Percentiles rank a stretch among this genome's conserved stretches.
Evolutionary conservation across 2,113 vertebrate species (phyloP).

Genomic region (Corythoichthys intestinalis): DNA sequence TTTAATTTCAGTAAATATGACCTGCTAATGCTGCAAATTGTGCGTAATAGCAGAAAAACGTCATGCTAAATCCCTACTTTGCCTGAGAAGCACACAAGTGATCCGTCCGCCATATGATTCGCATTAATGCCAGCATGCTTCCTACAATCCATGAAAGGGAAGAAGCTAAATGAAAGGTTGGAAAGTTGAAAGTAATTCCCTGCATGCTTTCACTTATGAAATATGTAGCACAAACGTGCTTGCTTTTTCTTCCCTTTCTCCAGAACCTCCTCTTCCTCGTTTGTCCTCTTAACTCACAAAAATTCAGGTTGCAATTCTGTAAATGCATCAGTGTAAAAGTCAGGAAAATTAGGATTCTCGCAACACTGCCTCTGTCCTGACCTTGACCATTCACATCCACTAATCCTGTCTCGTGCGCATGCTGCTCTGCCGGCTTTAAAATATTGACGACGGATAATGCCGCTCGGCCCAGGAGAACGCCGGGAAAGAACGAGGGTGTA

Average conservation of each 20-base stretch:
- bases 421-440: conserved; percentile 46
- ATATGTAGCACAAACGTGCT: conserved; percentile 65
- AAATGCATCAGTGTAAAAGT: conserved; percentile 4
- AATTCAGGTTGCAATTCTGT: conserved; percentile 7
- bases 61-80: not conserved
- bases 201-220: conserved; percentile 67
- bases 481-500: conserved; percentile 1
- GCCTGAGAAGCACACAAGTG: not conserved
- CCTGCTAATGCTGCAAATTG: not conserved
- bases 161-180: conserved; percentile 42
- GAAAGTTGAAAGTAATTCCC: conserved; percentile 54
- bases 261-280: conserved; percentile 7
- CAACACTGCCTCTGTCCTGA: conserved; percentile 21
- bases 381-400: conserved; percentile 35
- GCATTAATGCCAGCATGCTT: conserved; percentile 20
- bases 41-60: not conserved
- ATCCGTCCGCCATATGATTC: conserved; percentile 40
- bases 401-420: conserved; percentile 22
- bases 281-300: not conserved
- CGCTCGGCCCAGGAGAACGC: conserved; percentile 32
- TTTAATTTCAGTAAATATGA: no score
- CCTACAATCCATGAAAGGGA: no score
- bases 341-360: conserved; percentile 8
- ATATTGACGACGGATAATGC: conserved; percentile 71
- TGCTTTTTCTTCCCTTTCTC: conserved; percentile 33